Conservation (phyloP, 1,140 invertebrate species). For the Euura saliciscinereae region DNA sequence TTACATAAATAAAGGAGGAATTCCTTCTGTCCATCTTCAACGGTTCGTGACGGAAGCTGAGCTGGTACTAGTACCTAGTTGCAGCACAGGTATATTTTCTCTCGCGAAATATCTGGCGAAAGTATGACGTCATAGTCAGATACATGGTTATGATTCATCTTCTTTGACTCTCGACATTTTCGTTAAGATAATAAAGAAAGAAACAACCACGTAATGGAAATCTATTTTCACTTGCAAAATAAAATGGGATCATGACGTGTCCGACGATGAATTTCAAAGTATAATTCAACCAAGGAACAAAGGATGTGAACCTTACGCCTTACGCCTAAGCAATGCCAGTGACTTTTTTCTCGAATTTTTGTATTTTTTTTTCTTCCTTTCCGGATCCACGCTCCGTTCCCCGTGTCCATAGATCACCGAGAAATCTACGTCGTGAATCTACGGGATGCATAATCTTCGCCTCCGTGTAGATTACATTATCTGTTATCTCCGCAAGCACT, state of each 20-base stretch:
- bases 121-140: background rate
- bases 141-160: background rate
- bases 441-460: constrained; percentile 42
- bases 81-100: background rate
- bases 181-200: too few species aligned
- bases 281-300: too few species aligned
- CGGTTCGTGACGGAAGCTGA: background rate
- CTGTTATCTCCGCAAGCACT: constrained; percentile 20
- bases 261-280: too few species aligned
- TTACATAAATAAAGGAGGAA: background rate
- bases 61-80: background rate
- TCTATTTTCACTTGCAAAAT: too few species aligned
- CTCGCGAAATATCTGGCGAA: background rate
- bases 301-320: background rate
- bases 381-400: constrained; percentile 16
- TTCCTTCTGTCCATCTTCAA: background rate
- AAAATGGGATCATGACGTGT: too few species aligned
- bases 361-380: background rate
- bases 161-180: background rate
- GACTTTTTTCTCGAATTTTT: background rate
- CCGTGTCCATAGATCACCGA: constrained; percentile 39
- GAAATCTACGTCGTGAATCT: constrained; percentile 48
- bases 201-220: too few species aligned
- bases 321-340: background rate
- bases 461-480: constrained; percentile 43